Evolutionary conservation across 2,888 invertebrate genomes (phyloP).

Genomic region (Liodrosophila aerea): DNA sequence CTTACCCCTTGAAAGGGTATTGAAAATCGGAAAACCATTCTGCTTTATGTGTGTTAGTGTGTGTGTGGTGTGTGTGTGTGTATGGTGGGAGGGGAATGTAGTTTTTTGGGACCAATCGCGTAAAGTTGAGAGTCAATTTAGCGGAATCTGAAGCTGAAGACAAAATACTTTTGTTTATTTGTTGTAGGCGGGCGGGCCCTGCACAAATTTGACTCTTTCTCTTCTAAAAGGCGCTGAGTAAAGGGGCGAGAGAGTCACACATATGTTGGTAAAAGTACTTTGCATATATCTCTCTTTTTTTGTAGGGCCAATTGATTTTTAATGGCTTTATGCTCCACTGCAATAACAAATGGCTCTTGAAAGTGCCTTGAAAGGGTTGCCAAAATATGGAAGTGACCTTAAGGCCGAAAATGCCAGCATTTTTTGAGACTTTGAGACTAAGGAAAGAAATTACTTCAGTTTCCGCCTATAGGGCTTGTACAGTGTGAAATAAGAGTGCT

Average conservation of each 20-base stretch:
- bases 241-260: background rate
- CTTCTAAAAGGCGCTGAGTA: no score
- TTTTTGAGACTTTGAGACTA: no score
- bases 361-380: slow-evolving; percentile 27
- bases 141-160: slow-evolving; percentile 54
- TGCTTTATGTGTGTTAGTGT: background rate
- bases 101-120: slow-evolving; percentile 37
- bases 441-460: no score
- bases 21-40: slow-evolving; percentile 12
- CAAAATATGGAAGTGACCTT: slow-evolving; percentile 51
- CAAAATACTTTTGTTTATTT: slow-evolving; percentile 45
- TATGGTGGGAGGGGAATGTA: background rate
- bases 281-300: slow-evolving; percentile 33
- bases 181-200: slow-evolving; percentile 14
- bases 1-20: slow-evolving; percentile 32
- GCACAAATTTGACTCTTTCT: no score
- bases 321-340: slow-evolving; percentile 57
- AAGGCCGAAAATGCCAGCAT: background rate
- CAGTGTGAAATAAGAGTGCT: background rate
- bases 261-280: slow-evolving; percentile 37
- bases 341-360: slow-evolving; percentile 43
- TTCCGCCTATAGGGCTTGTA: no score
- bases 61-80: background rate
- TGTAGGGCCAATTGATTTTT: slow-evolving; percentile 66
- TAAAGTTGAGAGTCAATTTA: slow-evolving; percentile 65